phyloP scores from a whole-genome alignment of 2,888 invertebrate genomes.

The Orchesellides sinensis region DNA sequence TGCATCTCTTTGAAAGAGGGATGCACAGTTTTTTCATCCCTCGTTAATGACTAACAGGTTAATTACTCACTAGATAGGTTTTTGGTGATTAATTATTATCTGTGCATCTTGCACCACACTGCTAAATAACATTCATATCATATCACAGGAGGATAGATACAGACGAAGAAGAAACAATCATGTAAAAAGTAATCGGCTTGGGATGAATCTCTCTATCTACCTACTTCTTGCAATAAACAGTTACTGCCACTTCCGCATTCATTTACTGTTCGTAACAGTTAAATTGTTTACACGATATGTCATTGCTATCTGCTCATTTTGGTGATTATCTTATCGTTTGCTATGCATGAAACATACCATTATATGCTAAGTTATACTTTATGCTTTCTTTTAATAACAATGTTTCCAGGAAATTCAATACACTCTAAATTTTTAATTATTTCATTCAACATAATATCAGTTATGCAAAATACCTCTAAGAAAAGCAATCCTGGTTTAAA shows the following conservation, averaged over 20 bases:
- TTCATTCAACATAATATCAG: no score
- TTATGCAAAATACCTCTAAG: no score
- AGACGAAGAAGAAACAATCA: no score
- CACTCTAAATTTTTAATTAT: no score
- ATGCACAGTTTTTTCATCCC: background rate
- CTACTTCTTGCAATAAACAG: constrained; percentile 12
- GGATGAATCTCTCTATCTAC: background rate
- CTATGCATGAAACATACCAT: background rate
- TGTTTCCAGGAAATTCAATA: background rate
- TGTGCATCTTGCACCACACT: background rate
- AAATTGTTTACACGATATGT: constrained; percentile 30
- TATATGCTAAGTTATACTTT: background rate
- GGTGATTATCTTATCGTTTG: background rate
- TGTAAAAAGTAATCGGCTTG: no score
- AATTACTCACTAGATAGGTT: constrained; percentile 16
- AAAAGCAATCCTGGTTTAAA: no score
- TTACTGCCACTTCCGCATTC: constrained; percentile 54
- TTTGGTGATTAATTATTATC: constrained; percentile 1
- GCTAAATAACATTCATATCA: no score
- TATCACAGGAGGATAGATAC: no score
- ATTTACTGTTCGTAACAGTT: constrained; percentile 40
- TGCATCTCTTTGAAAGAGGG: background rate
- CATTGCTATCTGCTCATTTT: background rate
- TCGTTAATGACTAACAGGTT: constrained; percentile 14
- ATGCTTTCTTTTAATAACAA: background rate